Base-by-base conservation (phyloP, 2,888 invertebrate genomes). In the Chrysolina haemoptera region DNA sequence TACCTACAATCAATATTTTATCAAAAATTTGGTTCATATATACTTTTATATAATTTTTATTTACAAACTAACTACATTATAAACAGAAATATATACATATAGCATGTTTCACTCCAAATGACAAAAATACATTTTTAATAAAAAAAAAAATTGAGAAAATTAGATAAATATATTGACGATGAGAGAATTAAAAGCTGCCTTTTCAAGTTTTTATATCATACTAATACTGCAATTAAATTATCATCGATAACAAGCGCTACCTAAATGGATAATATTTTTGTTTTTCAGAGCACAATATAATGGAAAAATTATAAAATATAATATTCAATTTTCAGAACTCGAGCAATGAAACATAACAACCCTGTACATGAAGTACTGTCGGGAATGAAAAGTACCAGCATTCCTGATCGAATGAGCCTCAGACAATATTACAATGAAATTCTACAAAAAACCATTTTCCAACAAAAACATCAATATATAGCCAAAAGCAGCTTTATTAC, bases 21-120 rank as follows among this genome's bases (percentile, higher is more conserved):
- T 53, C 40, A 67, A 75, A n/a, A 72, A 69, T 76, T 72, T 76
- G 74, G 73, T 76, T 69, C 68, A 62, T 70, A 70, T 68, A 76
- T 76, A 71, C 22, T 71, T 67, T 67, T 18, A 67, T 53, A 67
- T 67, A 67, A 67, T 70, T 71, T 74, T 59, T 76, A 76, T 76
- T 71, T 76, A 76, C 74, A 76, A 69, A 72, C 62, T 69, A 72
- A 73, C 70, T 75, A 76, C 73, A 74, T 76, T 67, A 75, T 75
- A 70, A 73, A 77, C 74, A 77, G 62, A 50, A 35, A 73, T 74
- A 77, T 76, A 71, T 69, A 74, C 68, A 73, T 76, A 69, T 70
- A 75, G 69, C 70, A 76, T 50, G 70, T 70, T 50, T 67, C 67
- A 67, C 40, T 67, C 55, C 22, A 9, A 16, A 66, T 48, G 67